Evolutionary conservation across 2,797 vertebrate genomes (phyloP), one percentile per base, ranked within the genome.

Genomic region (Karalla daura): DNA sequence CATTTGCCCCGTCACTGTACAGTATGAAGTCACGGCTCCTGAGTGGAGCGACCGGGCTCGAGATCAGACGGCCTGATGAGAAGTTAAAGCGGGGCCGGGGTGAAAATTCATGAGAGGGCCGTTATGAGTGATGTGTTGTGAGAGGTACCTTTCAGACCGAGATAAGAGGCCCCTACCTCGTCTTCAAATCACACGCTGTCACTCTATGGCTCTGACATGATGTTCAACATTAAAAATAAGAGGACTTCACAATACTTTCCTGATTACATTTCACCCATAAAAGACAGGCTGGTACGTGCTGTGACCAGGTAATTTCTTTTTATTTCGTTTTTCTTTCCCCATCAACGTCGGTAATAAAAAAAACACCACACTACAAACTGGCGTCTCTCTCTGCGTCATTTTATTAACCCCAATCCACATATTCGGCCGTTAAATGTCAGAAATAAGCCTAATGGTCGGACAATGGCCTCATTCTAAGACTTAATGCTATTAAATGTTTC

Each of bases 51-150:
- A 62, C 35, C 7, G 45, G 68, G 50, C 70, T 66, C 51, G 70
- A 58, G 78, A 86, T 73, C 74, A 77, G 25, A 70, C 33, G 54
- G 66, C 54, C n/a, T 62, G 73, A 84, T 62, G 54, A 80, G 75
- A 83, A 66, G 43, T 47, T 73, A 59, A 72, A 80, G 50, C 37
- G 35, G 33, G 39, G 32, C 18, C 30, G 44, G 15, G 51, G 66
- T 73, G 21, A 30, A 30, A 74, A 78, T 81, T 45, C 69, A 37
- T 60, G 44, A 25, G 60, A 67, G 43, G 35, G 13, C 14, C n/a
- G n/a, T n/a, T n/a, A n/a, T n/a, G n/a, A n/a, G n/a, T n/a, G n/a
- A n/a, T n/a, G n/a, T n/a, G n/a, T n/a, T n/a, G n/a, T n/a, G n/a
- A n/a, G n/a, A n/a, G n/a, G n/a, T n/a, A n/a, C n/a, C n/a, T n/a